Evolutionary conservation across 2,888 invertebrate species (phyloP).

Genomic region (Standfussiana lucernea): DNA sequence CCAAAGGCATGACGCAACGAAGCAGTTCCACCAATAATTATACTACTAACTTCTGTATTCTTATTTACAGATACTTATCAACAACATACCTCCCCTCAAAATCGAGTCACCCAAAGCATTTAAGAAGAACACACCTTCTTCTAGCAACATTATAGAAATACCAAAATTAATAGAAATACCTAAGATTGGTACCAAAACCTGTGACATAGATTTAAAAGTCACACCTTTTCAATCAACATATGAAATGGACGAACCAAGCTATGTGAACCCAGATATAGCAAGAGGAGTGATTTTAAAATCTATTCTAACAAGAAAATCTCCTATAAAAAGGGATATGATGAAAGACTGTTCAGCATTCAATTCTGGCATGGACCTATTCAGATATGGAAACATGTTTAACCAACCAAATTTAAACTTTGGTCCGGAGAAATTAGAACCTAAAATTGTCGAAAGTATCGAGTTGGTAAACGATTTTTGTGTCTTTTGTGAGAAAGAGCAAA

Average conservation of each 20-base stretch:
- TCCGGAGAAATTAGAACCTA: slow-evolving; percentile 1
- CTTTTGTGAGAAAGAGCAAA: slow-evolving; percentile 28
- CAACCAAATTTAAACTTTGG: slow-evolving; percentile 9
- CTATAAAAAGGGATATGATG: slow-evolving; percentile 36
- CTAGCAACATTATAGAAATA: slow-evolving; percentile 5
- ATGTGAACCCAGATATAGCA: slow-evolving; percentile 40
- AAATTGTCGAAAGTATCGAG: slow-evolving; percentile 1
- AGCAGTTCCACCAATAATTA: background rate
- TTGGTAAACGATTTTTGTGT: slow-evolving; percentile 26
- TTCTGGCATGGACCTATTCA: slow-evolving; percentile 33
- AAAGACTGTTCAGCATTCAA: slow-evolving; percentile 25
- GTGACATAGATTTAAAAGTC: slow-evolving; percentile 19
- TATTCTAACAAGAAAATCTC: slow-evolving; percentile 47
- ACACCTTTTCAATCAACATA: slow-evolving; percentile 14
- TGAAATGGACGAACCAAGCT: slow-evolving; percentile 33
- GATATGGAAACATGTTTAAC: slow-evolving; percentile 19
- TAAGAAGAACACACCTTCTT: slow-evolving; percentile 14
- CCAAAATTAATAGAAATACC: slow-evolving; percentile 33
- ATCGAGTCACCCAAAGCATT: slow-evolving; percentile 27
- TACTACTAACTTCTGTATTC: background rate
- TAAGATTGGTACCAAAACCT: background rate
- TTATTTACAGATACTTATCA: slow-evolving; percentile 32
- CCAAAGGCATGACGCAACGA: background rate
- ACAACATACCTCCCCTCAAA: slow-evolving; percentile 31
- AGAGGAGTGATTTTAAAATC: slow-evolving; percentile 39